Base-by-base conservation (phyloP, 1,140 invertebrate species). In the Halesus radiatus region DNA sequence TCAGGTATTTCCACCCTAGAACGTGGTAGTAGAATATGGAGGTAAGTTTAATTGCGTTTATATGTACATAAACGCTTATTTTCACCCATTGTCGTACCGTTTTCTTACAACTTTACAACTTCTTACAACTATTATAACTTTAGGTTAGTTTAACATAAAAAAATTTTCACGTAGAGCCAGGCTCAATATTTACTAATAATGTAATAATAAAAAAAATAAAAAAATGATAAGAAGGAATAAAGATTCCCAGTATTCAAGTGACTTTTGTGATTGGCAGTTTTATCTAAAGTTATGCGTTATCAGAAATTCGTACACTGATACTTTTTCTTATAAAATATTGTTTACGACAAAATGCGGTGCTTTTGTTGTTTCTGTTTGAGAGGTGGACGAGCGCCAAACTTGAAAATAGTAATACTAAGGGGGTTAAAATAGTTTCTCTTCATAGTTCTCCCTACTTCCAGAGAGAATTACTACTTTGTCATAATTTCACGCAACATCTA, bases 301-400 rank as follows among this genome's bases (percentile, higher is more conserved):
- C 64, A 45, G 64, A 60, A 60, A 22, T 60, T 60, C 56, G 6
- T 60, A 45, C 37, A 13, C 37, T 13, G 10, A 8, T 13, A 45
- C 37, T 45, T 45, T 45, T 45, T 45, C 37, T 45, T 45, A 45
- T 45, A 45, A 23, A 60, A 23, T 60, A 60, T 60, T 60, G 18
- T 56, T 60, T 60, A 60, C 23, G 18, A 22, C 56, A 60, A 60
- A 60, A 22, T 60, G 8, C 37, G 37, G 37, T 60, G 56, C 18
- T 60, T 23, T 13, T 20, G 18, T 23, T 37, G 29, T 68, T 68
- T 68, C 37, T 37, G 23, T 68, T 68, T 68, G n/a, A 68, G 32
- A 68, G 37, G 29, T 68, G 64, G 64, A 32, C 64, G 23, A 37
- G 68, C 10, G 68, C 68, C 68, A 72, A 53, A 72, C 18, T 72